Conservation (phyloP, 2,797 vertebrate genomes). For the Eurystomus glaucurus region DNA sequence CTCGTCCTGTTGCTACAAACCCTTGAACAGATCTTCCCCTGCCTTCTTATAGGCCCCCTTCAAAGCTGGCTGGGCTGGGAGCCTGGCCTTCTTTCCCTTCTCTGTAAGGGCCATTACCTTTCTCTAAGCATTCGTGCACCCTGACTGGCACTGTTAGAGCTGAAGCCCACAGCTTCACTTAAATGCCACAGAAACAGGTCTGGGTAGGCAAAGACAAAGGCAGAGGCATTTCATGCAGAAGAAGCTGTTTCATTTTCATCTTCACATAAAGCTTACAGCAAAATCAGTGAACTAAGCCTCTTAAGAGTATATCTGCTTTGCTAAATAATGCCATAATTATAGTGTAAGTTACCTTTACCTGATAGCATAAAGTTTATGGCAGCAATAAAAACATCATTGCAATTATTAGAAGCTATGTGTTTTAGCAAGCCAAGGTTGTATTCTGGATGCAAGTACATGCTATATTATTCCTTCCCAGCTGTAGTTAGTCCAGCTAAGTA, state of each 20-base stretch:
- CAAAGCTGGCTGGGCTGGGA: background rate
- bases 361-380: background rate
- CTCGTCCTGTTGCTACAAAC: too few relatives aligned
- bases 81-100: background rate
- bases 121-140: background rate
- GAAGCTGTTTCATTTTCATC: background rate
- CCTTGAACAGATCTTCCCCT: too few relatives aligned
- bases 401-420: background rate
- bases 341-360: background rate
- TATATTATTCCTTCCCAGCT: background rate
- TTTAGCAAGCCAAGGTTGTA: conserved; percentile 6
- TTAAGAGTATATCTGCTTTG: background rate
- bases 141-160: background rate
- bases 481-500: background rate
- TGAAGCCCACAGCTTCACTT: background rate
- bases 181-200: background rate
- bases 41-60: too few relatives aligned
- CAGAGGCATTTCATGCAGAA: background rate
- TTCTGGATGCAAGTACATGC: background rate
- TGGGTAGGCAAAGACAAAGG: background rate
- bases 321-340: background rate
- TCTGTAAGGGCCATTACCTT: background rate
- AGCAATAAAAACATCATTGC: background rate
- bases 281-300: background rate
- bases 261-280: background rate